Evolutionary conservation across 2,797 vertebrate species (phyloP).

Genomic region (Odontamblyopus rebecca): DNA sequence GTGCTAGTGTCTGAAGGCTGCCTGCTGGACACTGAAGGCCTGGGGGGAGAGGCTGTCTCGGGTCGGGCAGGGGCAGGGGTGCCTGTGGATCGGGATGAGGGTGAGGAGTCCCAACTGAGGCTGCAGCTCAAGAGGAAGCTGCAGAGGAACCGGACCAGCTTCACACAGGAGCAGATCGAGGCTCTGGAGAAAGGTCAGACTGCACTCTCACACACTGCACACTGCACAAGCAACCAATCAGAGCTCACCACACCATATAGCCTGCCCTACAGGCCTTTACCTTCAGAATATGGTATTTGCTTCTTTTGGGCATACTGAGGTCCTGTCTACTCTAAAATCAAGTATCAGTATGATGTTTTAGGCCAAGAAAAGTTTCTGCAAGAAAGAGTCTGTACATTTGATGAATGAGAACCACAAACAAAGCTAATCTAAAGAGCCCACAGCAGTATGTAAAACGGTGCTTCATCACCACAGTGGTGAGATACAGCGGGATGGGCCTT

Average conservation of each 20-base stretch:
- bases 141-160: slow-evolving; percentile 87
- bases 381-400: slow-evolving; percentile 3
- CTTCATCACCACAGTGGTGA: slow-evolving; percentile 46
- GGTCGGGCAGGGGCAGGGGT: slow-evolving; percentile 53
- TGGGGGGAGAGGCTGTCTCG: slow-evolving; percentile 64
- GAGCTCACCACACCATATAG: slow-evolving; percentile 41
- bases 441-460: slow-evolving; percentile 31
- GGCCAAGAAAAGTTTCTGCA: slow-evolving; percentile 1
- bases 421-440: slow-evolving; percentile 46
- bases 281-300: slow-evolving; percentile 21
- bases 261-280: slow-evolving; percentile 44
- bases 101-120: slow-evolving; percentile 82
- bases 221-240: slow-evolving; percentile 41
- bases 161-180: slow-evolving; percentile 88
- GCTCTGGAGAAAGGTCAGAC: slow-evolving; percentile 87
- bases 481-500: slow-evolving; percentile 48
- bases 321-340: not conserved
- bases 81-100: slow-evolving; percentile 71
- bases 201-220: slow-evolving; percentile 39
- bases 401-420: slow-evolving; percentile 34
- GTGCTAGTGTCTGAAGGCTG: slow-evolving; percentile 77
- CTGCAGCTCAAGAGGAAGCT: slow-evolving; percentile 88
- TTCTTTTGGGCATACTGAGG: slow-evolving; percentile 7
- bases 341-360: not conserved
- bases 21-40: slow-evolving; percentile 73